Evolutionary conservation across 2,888 invertebrate genomes (phyloP).

Genomic region (Xestobium rufovillosum): DNA sequence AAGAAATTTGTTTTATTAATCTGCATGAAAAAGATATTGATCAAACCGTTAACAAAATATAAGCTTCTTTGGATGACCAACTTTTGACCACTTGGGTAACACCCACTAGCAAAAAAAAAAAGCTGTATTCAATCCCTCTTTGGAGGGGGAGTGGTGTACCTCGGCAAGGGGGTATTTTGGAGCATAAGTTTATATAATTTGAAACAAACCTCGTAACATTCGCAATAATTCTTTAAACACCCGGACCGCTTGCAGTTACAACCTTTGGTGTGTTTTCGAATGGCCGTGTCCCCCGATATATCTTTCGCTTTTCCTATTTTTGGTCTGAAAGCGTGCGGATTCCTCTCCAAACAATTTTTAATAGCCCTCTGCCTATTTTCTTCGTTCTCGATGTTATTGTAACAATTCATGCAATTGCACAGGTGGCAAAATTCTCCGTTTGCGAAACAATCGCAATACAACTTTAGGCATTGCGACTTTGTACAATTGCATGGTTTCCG

Average conservation of each 20-base stretch:
- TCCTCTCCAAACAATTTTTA: constrained; percentile 88
- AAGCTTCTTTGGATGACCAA: too few species aligned
- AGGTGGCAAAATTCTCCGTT: constrained; percentile 98
- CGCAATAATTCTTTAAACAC: constrained; percentile 98
- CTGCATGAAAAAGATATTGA: too few species aligned
- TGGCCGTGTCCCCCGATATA: constrained; percentile 63
- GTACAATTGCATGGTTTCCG: constrained; percentile 98
- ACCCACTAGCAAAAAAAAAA: too few species aligned
- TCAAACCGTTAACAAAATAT: too few species aligned
- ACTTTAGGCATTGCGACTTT: constrained; percentile 94
- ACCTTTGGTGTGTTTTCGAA: constrained; percentile 91
- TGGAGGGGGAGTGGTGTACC: too few species aligned
- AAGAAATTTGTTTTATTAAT: too few species aligned
- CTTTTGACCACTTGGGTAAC: too few species aligned
- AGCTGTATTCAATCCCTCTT: too few species aligned
- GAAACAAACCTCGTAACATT: constrained; percentile 90
- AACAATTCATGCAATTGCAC: constrained; percentile 97
- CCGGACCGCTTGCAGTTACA: constrained; percentile 98
- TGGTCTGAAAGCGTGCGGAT: constrained; percentile 96
- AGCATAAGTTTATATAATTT: too few species aligned
- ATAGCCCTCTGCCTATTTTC: constrained; percentile 92
- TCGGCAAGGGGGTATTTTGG: too few species aligned
- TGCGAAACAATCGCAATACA: constrained; percentile 99
- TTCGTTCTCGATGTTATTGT: constrained; percentile 92
- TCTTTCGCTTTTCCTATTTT: constrained; percentile 85